Base-by-base conservation (phyloP, 2,113 vertebrate genomes). In the Gymnarchus niloticus region DNA sequence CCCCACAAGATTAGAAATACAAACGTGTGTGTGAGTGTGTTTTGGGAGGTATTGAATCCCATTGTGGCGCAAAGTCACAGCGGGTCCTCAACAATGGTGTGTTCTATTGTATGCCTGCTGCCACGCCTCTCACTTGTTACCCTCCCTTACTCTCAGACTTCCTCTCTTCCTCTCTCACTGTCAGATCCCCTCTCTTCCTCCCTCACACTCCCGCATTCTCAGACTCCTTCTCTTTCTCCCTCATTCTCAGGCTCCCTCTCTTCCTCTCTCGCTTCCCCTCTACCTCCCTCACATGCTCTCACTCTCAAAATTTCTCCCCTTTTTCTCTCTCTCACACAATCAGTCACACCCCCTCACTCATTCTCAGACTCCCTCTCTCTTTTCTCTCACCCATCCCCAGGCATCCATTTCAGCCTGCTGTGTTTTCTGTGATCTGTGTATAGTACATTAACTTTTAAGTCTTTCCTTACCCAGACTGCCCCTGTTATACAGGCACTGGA, bases 361-460 rank as follows among this genome's bases (percentile, higher is more conserved):
- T 28, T 49, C 41, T 52, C 59, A 61, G 14, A 2, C 65, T 6
- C 80, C 12, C 65, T 5, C 10, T 17, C 65, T 19, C 3, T 28
- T 33, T 3, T 65, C 61, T 28, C 61, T 4, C 73, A 81, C 89
- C 59, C 86, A 85, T 92, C 89, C 92, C 91, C 89, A 90, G 89
- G 91, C 89, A 81, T 91, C 89, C 0, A 57, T 89, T 89, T 87
- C 81, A 87, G 25, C 44, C 88, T 86, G 85, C 88, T 89, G 86
- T 83, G 82, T 92, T 92, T 87, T 91, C 89, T 87, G 87, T 41
- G 69, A 90, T 88, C 88, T 86, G 88, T 90, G 87, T 86, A 90
- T 89, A 91, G 88, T 90, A 92, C 92, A 91, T 93, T 93, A 93
- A 93, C 88, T 90, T 91, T 90, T 89, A 92, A 93, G 90, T 89